Base-by-base conservation (phyloP, 92 coral and sea anemone genomes). In the Diadumene lineata region DNA sequence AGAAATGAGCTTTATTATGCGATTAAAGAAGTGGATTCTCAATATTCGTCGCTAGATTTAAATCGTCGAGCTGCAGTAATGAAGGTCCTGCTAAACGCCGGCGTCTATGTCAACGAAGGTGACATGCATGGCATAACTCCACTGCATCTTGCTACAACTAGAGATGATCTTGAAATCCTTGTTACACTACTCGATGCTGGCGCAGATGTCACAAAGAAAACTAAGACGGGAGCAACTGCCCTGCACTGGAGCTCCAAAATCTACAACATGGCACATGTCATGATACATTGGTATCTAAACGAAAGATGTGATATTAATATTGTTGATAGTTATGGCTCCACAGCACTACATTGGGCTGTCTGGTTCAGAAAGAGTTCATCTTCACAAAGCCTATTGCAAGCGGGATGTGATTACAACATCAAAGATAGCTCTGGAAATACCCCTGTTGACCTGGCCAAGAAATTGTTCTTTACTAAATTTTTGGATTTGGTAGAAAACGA, bases 401-500 rank as follows among this genome's bases (percentile, higher is more conserved):
- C 62, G 29, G 72, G 79, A 43, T 75, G 31, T 62, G 62, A 75
- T 21, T 75, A 75, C 70, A 44, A 58, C 0, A 75, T 75, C 43
- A 64, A 63, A 31, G 79, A 75, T 24, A 38, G 62, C 64, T 27
- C 71, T 60, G 79, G 79, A 22, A 75, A 75, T 32, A 62, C 79
- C 58, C 79, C 79, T 30, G 62, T 63, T 63, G 57, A 75, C 62
- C 79, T 75, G 34, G 79, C 79, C 26, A 34, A 75, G 28, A 75
- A 75, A 62, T 64, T 75, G 46, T 22, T 27, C 26, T 75, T 75
- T 61, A 1, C 58, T 11, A 23, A 44, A 7, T 75, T 75, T 43
- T 75, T 75, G 79, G 79, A 75, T 75, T 75, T 75, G 79, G 79
- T 75, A 53, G 79, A 22, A 26, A 33, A 75, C 33, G 79, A 75